A percentile compares a stretch with the other conserved stretches of the same genome.
These are phyloP conservation scores for Chaetodon auriga DNA, from an alignment of 2,113 vertebrate genomes.

Conservation along the genomic window DNA sequence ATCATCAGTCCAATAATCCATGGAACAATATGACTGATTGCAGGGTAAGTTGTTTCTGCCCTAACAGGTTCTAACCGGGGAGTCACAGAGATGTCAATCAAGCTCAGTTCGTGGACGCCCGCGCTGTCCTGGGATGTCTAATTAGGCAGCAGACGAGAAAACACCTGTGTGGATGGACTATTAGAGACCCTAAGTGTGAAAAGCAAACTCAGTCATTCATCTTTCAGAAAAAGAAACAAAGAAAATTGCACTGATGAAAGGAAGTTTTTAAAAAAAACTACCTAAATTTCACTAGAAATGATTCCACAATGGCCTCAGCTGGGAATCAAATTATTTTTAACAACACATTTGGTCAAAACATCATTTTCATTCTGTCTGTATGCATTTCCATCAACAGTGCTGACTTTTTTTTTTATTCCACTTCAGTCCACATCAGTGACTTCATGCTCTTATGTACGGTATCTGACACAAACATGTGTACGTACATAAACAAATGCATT, in stretches of 20 bases:
- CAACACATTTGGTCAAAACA: slow-evolving; percentile 14
- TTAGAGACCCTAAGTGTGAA: neutral
- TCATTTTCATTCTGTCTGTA: neutral
- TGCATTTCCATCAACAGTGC: neutral
- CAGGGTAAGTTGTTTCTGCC: no score
- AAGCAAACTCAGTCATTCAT: neutral
- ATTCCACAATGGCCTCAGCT: slow-evolving; percentile 1
- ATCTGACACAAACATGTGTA: slow-evolving; percentile 62
- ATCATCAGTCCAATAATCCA: neutral
- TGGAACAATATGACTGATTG: neutral
- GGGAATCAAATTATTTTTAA: slow-evolving; percentile 24
- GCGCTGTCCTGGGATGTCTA: neutral
- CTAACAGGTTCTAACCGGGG: neutral
- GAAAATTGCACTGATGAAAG: neutral
- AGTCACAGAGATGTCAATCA: neutral
- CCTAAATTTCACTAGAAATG: neutral
- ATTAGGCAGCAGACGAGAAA: neutral
- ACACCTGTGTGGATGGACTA: slow-evolving; percentile 1
- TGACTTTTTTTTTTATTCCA: neutral
- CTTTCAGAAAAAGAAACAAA: neutral
- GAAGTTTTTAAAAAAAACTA: neutral
- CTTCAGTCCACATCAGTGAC: neutral
- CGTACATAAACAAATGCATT: slow-evolving; percentile 53
- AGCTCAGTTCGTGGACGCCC: neutral
- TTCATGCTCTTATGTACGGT: neutral